Evolutionary conservation across 2,113 vertebrate genomes (phyloP).

Genomic region (Notechis scutatus): DNA sequence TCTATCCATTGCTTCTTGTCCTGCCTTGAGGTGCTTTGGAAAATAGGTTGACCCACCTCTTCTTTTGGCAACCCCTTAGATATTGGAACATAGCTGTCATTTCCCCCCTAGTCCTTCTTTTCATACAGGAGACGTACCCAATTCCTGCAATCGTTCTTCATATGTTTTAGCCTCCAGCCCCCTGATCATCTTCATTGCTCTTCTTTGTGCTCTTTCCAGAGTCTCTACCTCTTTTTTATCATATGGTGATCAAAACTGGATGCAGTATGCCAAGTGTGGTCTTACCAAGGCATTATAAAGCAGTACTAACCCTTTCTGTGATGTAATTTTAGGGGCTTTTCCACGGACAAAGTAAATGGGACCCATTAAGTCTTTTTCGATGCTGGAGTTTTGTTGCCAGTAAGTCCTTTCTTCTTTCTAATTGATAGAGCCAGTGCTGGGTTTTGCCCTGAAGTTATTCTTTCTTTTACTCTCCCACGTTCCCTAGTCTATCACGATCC

Average conservation of each 20-base stretch:
- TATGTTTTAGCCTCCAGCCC: not conserved
- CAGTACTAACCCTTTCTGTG: not conserved
- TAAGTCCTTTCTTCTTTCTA: slow-evolving; percentile 9
- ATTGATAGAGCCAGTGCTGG: slow-evolving; percentile 10
- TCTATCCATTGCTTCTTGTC: too few species aligned
- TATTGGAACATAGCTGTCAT: too few species aligned
- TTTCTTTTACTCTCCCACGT: not conserved
- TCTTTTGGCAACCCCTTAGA: too few species aligned
- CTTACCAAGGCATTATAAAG: not conserved
- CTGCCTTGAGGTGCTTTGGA: too few species aligned
- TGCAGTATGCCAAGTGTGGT: not conserved
- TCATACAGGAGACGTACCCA: not conserved
- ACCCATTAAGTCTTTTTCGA: slow-evolving; percentile 31
- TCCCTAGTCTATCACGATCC: slow-evolving; percentile 16
- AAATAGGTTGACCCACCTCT: too few species aligned
- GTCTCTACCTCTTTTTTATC: not conserved
- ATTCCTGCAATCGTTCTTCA: not conserved
- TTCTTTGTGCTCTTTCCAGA: not conserved
- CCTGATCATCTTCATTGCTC: not conserved
- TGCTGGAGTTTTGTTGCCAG: slow-evolving; percentile 45
- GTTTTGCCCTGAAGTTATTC: not conserved
- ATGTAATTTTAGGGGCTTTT: slow-evolving; percentile 49
- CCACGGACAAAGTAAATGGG: slow-evolving; percentile 25
- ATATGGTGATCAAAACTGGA: not conserved
- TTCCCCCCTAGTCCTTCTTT: too few species aligned